Conservation (phyloP, 2,888 invertebrate species). For the Rhingia campestris region DNA sequence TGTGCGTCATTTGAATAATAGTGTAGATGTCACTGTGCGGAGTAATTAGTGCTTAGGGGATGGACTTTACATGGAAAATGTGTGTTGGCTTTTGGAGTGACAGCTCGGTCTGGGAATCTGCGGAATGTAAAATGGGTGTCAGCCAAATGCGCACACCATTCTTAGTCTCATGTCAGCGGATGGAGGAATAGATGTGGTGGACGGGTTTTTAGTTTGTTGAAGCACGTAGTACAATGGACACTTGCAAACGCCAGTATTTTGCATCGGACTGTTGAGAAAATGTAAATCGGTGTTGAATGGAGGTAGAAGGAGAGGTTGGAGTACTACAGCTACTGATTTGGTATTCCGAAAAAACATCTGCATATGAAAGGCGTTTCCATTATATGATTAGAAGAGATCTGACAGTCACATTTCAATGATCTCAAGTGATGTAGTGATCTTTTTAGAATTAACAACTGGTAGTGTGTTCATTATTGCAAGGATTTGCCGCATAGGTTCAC, state of each 20-base stretch:
- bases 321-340: too few relatives aligned
- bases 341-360: too few relatives aligned
- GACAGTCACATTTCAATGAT: too few relatives aligned
- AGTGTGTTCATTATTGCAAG: too few relatives aligned
- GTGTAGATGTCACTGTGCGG: slow-evolving; percentile 41
- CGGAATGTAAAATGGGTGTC: slow-evolving; percentile 18
- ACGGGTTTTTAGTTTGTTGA: background rate
- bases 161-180: background rate
- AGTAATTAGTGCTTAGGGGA: slow-evolving; percentile 55
- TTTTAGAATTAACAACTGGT: too few relatives aligned
- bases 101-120: slow-evolving; percentile 58
- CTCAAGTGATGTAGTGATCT: too few relatives aligned
- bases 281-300: too few relatives aligned
- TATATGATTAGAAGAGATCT: too few relatives aligned
- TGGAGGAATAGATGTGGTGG: background rate
- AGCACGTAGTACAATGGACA: background rate
- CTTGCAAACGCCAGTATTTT: background rate
- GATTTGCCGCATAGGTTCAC: too few relatives aligned
- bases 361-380: too few relatives aligned
- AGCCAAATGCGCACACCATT: background rate
- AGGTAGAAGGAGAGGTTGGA: too few relatives aligned
- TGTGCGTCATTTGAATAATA: slow-evolving; percentile 56
- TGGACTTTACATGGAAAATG: slow-evolving; percentile 52
- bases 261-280: too few relatives aligned
- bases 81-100: slow-evolving; percentile 24